A percentile compares a stretch with the other conserved stretches of the same genome.
These are phyloP conservation scores for Calameuta filiformis DNA, from an alignment of 2,888 invertebrate species.

Conservation along the genomic window DNA sequence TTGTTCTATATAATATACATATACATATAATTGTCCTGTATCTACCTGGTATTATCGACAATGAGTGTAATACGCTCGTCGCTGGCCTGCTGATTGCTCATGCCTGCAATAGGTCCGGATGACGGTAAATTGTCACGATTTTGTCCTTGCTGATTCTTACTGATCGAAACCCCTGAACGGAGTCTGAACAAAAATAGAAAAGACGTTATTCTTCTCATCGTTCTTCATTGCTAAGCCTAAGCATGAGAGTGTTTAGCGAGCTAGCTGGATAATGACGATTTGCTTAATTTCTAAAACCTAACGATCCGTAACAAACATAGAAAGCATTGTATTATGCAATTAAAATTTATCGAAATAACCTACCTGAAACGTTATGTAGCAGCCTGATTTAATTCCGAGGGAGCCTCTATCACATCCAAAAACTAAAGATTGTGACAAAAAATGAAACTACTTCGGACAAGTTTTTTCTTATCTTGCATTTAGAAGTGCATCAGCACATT, in stretches of 20 bases:
- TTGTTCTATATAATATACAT: neutral
- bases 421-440: no score
- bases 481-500: neutral
- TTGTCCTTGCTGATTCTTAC: conserved; percentile 54
- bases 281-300: conserved; percentile 10
- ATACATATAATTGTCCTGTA: conserved; percentile 1
- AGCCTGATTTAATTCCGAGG: neutral
- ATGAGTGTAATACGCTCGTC: conserved; percentile 90
- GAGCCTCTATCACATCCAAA: neutral
- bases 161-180: conserved; percentile 50
- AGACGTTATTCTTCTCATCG: conserved; percentile 2
- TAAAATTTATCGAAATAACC: conserved; percentile 22
- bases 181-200: conserved; percentile 46
- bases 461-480: no score
- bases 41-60: conserved; percentile 89
- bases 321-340: conserved; percentile 26
- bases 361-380: conserved; percentile 34
- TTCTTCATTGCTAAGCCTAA: neutral
- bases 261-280: conserved; percentile 22
- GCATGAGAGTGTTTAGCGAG: conserved; percentile 10
- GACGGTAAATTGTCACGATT: conserved; percentile 53
- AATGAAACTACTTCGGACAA: no score
- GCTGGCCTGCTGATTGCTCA: conserved; percentile 65
- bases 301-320: conserved; percentile 23
- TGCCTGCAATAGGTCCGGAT: conserved; percentile 62